Conservation (phyloP, 2,888 invertebrate genomes). For the Theretra japonica region DNA sequence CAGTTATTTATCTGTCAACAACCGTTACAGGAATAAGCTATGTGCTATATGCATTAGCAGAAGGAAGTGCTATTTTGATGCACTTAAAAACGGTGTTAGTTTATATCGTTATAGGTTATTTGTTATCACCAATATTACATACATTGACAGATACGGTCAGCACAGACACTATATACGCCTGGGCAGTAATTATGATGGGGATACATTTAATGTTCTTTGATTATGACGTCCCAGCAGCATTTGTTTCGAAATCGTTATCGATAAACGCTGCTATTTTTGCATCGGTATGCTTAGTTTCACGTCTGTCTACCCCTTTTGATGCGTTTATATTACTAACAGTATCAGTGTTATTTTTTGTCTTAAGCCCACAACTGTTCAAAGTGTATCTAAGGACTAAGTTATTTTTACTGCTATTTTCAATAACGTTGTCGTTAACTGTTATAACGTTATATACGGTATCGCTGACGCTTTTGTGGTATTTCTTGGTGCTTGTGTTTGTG, state of each 20-base stretch:
- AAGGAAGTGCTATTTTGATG: slow-evolving; percentile 66
- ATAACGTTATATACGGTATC: slow-evolving; percentile 84
- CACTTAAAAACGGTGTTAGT: slow-evolving; percentile 92
- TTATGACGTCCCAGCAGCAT: slow-evolving; percentile 94
- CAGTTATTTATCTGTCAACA: slow-evolving; percentile 85
- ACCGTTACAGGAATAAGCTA: slow-evolving; percentile 86
- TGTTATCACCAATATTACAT: slow-evolving; percentile 95
- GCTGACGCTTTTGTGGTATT: slow-evolving; percentile 84
- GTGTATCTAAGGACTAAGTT: slow-evolving; percentile 84
- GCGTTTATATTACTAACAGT: slow-evolving; percentile 96
- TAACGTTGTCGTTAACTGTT: slow-evolving; percentile 80
- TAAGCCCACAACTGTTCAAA: slow-evolving; percentile 92
- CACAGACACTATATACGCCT: slow-evolving; percentile 98
- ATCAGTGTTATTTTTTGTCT: slow-evolving; percentile 94
- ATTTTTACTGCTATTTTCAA: slow-evolving; percentile 79
- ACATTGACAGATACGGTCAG: slow-evolving; percentile 98
- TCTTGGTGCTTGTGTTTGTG: slow-evolving; percentile 85
- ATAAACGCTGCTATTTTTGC: slow-evolving; percentile 98
- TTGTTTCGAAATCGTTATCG: slow-evolving; percentile 96
- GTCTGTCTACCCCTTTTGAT: slow-evolving; percentile 93
- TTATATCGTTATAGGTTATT: slow-evolving; percentile 93
- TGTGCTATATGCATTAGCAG: slow-evolving; percentile 79
- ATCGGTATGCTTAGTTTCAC: slow-evolving; percentile 96
- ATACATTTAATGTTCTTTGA: slow-evolving; percentile 96
- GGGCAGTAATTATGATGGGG: slow-evolving; percentile 94